phyloP scores from a whole-genome alignment of 2,113 vertebrate species.

The Ameiurus melas region DNA sequence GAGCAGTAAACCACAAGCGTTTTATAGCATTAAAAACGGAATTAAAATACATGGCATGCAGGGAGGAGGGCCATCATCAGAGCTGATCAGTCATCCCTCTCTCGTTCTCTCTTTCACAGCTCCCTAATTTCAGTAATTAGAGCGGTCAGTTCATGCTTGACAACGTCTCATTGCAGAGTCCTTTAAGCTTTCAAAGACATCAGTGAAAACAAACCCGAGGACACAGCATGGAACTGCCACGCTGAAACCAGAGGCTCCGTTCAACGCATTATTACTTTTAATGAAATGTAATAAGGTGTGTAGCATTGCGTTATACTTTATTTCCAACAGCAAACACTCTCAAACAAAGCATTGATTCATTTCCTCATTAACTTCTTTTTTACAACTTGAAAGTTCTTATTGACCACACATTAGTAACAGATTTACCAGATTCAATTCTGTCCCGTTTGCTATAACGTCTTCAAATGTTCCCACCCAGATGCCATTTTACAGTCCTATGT shows the following conservation, averaged over 20 bases:
- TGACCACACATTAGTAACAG: background rate
- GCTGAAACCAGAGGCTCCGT: background rate
- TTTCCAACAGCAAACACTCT: background rate
- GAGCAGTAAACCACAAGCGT: constrained; percentile 64
- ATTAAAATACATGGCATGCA: constrained; percentile 64
- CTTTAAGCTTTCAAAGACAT: constrained; percentile 55
- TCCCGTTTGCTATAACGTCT: background rate
- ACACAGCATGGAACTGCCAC: constrained; percentile 1
- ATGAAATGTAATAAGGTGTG: background rate
- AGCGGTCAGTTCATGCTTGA: constrained; percentile 71
- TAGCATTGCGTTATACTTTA: background rate
- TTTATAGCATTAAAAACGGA: constrained; percentile 77
- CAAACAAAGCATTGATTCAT: background rate
- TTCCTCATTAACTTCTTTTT: background rate
- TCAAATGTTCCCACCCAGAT: background rate
- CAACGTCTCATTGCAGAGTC: constrained; percentile 63
- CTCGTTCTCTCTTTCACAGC: constrained; percentile 62
- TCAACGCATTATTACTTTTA: background rate
- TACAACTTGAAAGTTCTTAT: background rate
- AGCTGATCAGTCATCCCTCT: constrained; percentile 70
- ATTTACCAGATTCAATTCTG: background rate
- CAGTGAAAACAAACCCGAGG: constrained; percentile 43
- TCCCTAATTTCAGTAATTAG: constrained; percentile 78
- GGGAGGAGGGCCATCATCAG: constrained; percentile 56
- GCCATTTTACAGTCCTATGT: background rate